Evolutionary conservation across 2,797 vertebrate species (phyloP), one percentile per base, ranked within the genome.

Genomic region (Phyllotis vaccarum): DNA sequence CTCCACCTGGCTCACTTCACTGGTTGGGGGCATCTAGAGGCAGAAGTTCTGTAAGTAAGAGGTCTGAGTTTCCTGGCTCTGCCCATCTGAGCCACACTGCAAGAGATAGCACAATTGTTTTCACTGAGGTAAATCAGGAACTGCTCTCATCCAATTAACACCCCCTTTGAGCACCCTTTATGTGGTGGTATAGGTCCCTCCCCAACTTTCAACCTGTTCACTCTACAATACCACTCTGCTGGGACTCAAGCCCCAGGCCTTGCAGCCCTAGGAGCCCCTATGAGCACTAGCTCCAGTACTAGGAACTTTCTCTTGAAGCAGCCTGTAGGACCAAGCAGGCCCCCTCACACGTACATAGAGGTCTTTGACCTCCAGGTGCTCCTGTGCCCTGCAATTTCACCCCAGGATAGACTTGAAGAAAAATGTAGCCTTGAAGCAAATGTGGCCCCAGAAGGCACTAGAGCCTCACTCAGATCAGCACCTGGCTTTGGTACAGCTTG

Each of bases 91-190:
- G 66, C 68, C 68, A 76, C 86, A 16, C 22, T 19, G 34, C 14
- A 66, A 46, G n/a, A 52, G 1, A 7, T 1, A 3, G 19, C 17
- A 5, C n/a, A 22, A 17, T 0, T n/a, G 74, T 76, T 79, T 31
- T 74, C 62, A 58, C 1, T 13, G 27, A 58, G 85, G 6, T 6
- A 3, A 56, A 31, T 56, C 58, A 10, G 14, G 3, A 2, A 34
- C 80, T 43, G 31, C 34, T 37, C 94, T 43, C 10, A 21, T 29
- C 21, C 37, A 2, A 11, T 64, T 3, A n/a, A 34, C n/a, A 8
- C 9, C 13, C 3, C 6, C 29, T 22, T 3, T 0, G 0, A 9
- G 10, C 0, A 6, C 19, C 52, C 34, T 0, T 0, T 10, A 0
- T 0, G 9, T 6, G 2, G 31, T 10, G 4, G 10, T 21, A 21